Evolutionary conservation across 2,113 vertebrate genomes (phyloP), one percentile per base, ranked within the genome.

Genomic region (Nothocercus nigrocapillus): DNA sequence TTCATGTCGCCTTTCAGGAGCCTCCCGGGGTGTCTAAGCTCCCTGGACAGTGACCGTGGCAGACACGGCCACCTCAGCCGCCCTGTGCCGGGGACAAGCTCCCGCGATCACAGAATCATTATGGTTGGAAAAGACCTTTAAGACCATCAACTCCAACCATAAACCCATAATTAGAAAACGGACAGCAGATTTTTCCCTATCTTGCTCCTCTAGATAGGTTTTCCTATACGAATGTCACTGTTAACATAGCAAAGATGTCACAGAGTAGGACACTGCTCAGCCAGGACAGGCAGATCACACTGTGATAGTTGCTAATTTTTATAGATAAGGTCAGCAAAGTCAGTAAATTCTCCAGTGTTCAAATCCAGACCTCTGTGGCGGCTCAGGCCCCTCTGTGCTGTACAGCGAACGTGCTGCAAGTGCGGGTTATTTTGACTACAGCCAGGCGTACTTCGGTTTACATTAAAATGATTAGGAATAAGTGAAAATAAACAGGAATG

Each of bases 231-330:
- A 11, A 18, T 36, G 27, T 34, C 58, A n/a, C 53, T 28, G 19
- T 38, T 8, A n/a, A 34, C n/a, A 2, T 0, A 0, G 1, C 6
- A 58, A 47, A 30, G 34, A 10, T 69, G 11, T 32, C 9, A 0
- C 1, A 42, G 47, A 72, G 6, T 2, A 27, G 74, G 61, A 30
- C 14, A 11, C 11, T 1, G 38, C 66, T 11, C n/a, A 13, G 58
- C 32, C 78, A 49, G 49, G 49, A 49, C 22, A 10, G 49, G 49
- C 49, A 49, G 9, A 24, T 49, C 19, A 11, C 49, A 22, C 11
- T 20, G 27, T 7, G 13, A 25, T 36, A 66, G 19, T 6, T 38
- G n/a, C 16, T 44, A 14, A 58, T 77, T 61, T 80, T 66, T 15
- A 40, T 7, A 19, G 64, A 38, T 24, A 13, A 49, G n/a, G 34